Evolutionary conservation across 2,797 vertebrate genomes (phyloP), one percentile per base, ranked within the genome.

Genomic region (Chelidonichthys spinosus): DNA sequence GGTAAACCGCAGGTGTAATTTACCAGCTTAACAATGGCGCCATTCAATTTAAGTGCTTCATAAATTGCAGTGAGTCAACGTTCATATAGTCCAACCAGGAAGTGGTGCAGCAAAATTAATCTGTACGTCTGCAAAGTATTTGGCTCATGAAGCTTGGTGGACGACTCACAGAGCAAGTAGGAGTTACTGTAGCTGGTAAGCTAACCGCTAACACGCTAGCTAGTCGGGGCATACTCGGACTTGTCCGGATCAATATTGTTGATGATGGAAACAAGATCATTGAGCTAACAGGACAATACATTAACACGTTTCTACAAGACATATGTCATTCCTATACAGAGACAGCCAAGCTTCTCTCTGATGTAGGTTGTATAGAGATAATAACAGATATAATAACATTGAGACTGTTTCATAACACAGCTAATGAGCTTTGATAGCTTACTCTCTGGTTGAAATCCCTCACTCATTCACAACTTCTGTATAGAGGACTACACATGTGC

Each of bases 61-160:
- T 53, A 43, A 32, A 53, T 2, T 32, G 54, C 25, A 55, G 6
- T 49, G 32, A 49, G 63, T 36, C 63, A 68, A 63, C 52, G 53
- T 7, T 3, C 8, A 18, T 3, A 18, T 11, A 60, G 15, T 18
- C 17, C 40, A 33, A 60, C 39, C 58, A 43, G 4, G 58, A 60
- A 43, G 18, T 39, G 17, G 5, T 0, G 18, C 5, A 0, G 17
- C 0, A 14, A 55, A 0, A 49, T 17, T 0, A 47, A 40, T 3
- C 18, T 11, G 14, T 32, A 5, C 7, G 42, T n/a, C 11, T 43
- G 46, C 6, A 15, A 50, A 59, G 7, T 36, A 62, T 43, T 61
- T 15, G 4, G 9, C 9, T 14, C 6, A 6, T 11, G 9, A 35
- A 50, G 36, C 44, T 42, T 42, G 47, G 5, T 37, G 11, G 11